Evolutionary conservation across 2,888 invertebrate species (phyloP).

Genomic region (Drosophila tripunctata): DNA sequence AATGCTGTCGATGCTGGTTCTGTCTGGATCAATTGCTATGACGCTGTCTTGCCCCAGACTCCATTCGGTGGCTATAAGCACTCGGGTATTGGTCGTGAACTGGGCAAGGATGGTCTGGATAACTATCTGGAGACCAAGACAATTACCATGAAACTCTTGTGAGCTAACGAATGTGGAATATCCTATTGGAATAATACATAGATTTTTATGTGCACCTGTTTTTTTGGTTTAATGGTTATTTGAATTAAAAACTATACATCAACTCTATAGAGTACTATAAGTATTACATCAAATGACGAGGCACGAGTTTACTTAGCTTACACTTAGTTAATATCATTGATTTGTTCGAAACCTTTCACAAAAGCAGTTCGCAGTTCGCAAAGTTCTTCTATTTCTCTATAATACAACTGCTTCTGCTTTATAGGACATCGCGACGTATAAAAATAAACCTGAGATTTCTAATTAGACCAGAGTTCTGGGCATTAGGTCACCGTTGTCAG

Average conservation of each 20-base stretch:
- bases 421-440: conserved; percentile 42
- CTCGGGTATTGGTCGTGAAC: conserved; percentile 93
- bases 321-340: conserved; percentile 46
- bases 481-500: conserved; percentile 43
- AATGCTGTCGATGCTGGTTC: conserved; percentile 91
- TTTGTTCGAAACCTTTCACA: conserved; percentile 34
- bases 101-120: conserved; percentile 91
- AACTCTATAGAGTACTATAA: conserved; percentile 23
- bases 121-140: conserved; percentile 92
- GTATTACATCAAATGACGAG: conserved; percentile 46
- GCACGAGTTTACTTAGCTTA: conserved; percentile 64
- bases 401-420: neutral
- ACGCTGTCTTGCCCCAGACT: conserved; percentile 86
- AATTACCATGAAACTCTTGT: conserved; percentile 86
- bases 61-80: conserved; percentile 96
- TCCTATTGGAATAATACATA: conserved; percentile 29
- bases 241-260: conserved; percentile 25
- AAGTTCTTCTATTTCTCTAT: neutral
- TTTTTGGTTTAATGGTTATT: conserved; percentile 48
- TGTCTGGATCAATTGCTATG: conserved; percentile 88
- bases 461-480: neutral
- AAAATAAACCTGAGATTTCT: conserved; percentile 77
- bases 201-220: conserved; percentile 55
- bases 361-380: neutral
- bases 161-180: conserved; percentile 9